Evolutionary conservation across 2,113 vertebrate species (phyloP).

Genomic region (Coturnix japonica): DNA sequence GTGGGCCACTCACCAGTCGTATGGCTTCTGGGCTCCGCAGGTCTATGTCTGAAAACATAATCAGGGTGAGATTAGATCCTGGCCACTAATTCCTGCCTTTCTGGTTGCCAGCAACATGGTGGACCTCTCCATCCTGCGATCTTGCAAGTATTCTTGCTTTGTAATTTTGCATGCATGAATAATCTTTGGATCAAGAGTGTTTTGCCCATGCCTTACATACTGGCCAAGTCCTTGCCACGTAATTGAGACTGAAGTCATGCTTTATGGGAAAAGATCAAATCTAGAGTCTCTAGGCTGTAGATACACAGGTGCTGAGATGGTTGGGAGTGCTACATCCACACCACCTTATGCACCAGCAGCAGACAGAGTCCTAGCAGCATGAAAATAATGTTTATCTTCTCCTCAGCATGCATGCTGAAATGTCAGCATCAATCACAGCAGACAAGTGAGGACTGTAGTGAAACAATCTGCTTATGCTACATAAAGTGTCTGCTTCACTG

Average conservation of each 20-base stretch:
- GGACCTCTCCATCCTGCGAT: not conserved
- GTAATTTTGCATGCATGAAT: not conserved
- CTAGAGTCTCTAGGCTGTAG: not conserved
- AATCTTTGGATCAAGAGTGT: not conserved
- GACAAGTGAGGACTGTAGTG: not conserved
- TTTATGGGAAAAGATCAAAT: not conserved
- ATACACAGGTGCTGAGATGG: not conserved
- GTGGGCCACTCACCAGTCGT: not conserved
- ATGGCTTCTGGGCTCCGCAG: not conserved
- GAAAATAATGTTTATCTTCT: not conserved
- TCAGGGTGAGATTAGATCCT: not conserved
- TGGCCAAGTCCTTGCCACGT: not conserved
- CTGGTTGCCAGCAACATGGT: accelerated
- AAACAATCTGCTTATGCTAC: not conserved
- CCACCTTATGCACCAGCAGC: not conserved
- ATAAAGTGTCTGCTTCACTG: not conserved
- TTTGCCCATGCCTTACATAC: not conserved
- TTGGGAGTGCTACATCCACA: too few relatives aligned
- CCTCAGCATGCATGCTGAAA: not conserved
- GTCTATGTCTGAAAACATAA: not conserved
- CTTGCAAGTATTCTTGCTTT: not conserved
- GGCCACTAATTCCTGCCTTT: not conserved
- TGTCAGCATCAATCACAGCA: not conserved
- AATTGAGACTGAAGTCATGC: not conserved
- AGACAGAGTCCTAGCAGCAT: not conserved